Conservation (phyloP, 2,797 vertebrate species). For the Coendou prehensilis region DNA sequence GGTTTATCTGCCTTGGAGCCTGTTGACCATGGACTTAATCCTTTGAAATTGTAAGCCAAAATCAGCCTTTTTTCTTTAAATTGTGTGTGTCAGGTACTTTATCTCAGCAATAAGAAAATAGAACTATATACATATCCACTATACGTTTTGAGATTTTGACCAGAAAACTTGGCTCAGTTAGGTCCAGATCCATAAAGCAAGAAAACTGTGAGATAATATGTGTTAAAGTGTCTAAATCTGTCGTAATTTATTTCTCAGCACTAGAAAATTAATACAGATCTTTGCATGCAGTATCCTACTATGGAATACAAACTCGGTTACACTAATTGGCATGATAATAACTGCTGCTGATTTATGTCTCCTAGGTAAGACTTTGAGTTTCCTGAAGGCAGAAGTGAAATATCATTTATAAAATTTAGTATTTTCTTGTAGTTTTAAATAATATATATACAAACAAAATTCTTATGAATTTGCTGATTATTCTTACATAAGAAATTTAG, state of each 20-base stretch:
- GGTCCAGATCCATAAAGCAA: neutral
- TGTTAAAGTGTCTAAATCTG: neutral
- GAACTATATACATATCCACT: neutral
- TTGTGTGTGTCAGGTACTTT: neutral
- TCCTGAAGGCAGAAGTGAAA: neutral
- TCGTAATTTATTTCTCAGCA: neutral
- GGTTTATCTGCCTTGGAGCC: neutral
- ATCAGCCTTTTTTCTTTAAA: neutral
- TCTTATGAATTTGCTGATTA: neutral
- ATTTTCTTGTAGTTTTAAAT: neutral
- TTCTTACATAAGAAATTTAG: neutral
- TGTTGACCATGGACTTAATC: neutral
- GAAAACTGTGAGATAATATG: neutral
- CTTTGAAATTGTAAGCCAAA: neutral
- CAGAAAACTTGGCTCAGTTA: neutral
- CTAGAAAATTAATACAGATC: neutral
- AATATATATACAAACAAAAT: constrained; percentile 3
- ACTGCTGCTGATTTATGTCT: neutral
- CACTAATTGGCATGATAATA: neutral
- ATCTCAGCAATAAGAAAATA: neutral
- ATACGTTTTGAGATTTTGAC: neutral
- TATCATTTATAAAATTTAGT: neutral
- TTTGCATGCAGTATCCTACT: neutral
- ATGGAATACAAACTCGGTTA: neutral
- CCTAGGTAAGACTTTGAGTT: neutral